Conservation (phyloP, 2,113 vertebrate genomes). For the Cichladusa arquata region DNA sequence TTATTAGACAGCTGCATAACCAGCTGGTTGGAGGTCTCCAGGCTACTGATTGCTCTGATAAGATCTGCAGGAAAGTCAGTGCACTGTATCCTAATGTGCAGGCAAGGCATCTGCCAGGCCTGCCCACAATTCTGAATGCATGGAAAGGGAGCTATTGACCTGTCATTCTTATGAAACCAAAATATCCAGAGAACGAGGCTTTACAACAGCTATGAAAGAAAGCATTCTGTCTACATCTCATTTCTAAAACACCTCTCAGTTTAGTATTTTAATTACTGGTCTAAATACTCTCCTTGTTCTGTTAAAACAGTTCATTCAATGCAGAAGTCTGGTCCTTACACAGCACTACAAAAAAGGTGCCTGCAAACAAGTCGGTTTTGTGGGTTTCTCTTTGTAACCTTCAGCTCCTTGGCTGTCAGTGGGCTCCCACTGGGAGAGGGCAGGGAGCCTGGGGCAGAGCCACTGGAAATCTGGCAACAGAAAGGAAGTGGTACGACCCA, state of each 20-base stretch:
- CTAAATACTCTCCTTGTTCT: neutral
- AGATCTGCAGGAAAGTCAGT: neutral
- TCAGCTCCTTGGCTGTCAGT: neutral
- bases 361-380: neutral
- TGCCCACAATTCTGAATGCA: neutral
- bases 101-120: conserved; percentile 27
- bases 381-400: neutral
- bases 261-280: neutral
- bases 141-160: neutral
- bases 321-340: neutral
- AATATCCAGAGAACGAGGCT: neutral
- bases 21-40: conserved; percentile 62
- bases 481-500: neutral
- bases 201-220: neutral
- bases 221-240: neutral
- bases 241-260: neutral
- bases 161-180: neutral
- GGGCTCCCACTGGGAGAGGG: neutral
- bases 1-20: conserved; percentile 51
- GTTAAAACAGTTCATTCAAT: neutral
- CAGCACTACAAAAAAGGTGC: neutral
- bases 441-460: neutral
- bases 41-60: conserved; percentile 30
- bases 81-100: neutral
- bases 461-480: neutral